Evolutionary conservation across 2,888 invertebrate genomes (phyloP).

Genomic region (Oscheius myriophilus): DNA sequence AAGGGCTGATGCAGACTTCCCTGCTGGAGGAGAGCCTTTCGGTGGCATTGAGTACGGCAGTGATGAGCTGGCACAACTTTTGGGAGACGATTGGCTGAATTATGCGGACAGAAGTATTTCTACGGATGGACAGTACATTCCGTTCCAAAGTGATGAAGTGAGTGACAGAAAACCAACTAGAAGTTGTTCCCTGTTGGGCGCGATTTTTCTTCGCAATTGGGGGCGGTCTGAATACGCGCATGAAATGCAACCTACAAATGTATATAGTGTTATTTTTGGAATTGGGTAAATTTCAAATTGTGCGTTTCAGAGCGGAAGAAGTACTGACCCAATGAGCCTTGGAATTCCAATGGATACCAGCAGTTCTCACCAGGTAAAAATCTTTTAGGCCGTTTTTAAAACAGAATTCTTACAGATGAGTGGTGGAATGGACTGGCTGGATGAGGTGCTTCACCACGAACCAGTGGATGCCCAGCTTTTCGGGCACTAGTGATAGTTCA

Average conservation of each 20-base stretch:
- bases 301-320: constrained; percentile 15
- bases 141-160: constrained; percentile 19
- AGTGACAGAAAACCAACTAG: too few relatives aligned
- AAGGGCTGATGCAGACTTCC: constrained; percentile 17
- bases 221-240: too few relatives aligned
- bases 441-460: constrained; percentile 25
- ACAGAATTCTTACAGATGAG: too few relatives aligned
- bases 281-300: too few relatives aligned
- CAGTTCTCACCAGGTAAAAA: neutral
- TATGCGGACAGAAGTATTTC: constrained; percentile 17
- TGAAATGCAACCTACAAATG: too few relatives aligned
- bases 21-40: constrained; percentile 10
- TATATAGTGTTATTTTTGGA: too few relatives aligned
- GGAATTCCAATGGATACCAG: constrained; percentile 19
- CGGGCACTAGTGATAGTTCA: constrained; percentile 1
- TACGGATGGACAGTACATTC: constrained; percentile 27
- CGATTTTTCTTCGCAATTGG: too few relatives aligned
- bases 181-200: neutral
- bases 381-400: too few relatives aligned
- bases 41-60: constrained; percentile 27
- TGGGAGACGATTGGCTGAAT: constrained; percentile 40
- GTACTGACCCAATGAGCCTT: constrained; percentile 19
- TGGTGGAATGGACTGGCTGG: constrained; percentile 30
- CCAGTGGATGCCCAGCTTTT: constrained; percentile 25
- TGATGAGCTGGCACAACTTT: constrained; percentile 37